Evolutionary conservation across 2,113 vertebrate species (phyloP), one percentile per base, ranked within the genome.

Genomic region (Psilopsiagon aurifrons): DNA sequence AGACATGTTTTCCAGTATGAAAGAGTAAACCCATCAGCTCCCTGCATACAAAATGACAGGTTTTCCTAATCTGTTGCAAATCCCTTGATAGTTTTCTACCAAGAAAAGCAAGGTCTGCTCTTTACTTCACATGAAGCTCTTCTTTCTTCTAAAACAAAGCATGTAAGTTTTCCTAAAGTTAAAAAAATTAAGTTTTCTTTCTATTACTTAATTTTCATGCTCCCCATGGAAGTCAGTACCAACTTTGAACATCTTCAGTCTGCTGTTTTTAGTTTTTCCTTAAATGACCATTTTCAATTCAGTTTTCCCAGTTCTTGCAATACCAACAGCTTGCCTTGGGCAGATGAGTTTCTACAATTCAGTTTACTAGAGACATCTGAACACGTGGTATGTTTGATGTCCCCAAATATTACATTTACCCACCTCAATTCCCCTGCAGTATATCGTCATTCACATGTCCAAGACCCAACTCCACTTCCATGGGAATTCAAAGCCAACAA

Each of bases 321-420:
- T 46, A 69, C 11, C n/a, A 82, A 43, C 9, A 75, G 19, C 13
- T 41, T 70, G 14, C 5, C n/a, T 29, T 39, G 22, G 17, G 5
- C 28, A 75, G 41, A 11, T 6, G 15, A 76, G 7, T 49, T 77
- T 54, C 46, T 70, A 66, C 18, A 37, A 5, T 35, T 12, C 47
- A 39, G 8, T 70, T 75, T 5, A 70, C 14, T 7, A 31, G 4
- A 67, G 17, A 54, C 3, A 60, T 13, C 25, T 5, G 12, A n/a
- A 17, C 31, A 41, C 6, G 37, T 3, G 11, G 33, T 4, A 9
- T 0, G 10, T 17, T 25, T 91, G 0, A 1, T 2, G 2, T 41
- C 23, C 10, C 33, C 54, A 57, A 39, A 69, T 24, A 57, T 35
- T 35, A 2, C 2, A 52, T n/a, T 9, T 75, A 19, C 6, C 7